Percentiles rank a stretch among this genome's conserved stretches.
These are phyloP conservation scores for Dendrocopos noguchii DNA, from an alignment of 2,113 vertebrate species.

Conservation along the genomic window DNA sequence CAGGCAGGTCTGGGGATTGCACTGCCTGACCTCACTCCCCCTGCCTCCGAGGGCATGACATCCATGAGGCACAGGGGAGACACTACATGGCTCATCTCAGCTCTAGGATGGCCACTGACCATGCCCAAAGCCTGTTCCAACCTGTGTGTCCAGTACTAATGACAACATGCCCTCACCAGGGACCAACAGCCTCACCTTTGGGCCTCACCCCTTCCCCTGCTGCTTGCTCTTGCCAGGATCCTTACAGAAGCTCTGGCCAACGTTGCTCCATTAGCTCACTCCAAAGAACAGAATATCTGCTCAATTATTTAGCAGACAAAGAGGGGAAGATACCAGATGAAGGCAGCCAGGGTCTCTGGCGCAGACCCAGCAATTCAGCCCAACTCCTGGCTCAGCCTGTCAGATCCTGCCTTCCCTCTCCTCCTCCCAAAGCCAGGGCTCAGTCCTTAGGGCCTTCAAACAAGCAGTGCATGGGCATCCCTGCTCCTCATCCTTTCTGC, in stretches of 20 bases:
- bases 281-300: conserved; percentile 25
- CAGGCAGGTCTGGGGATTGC: neutral
- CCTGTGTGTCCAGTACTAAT: neutral
- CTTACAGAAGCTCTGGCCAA: conserved; percentile 4
- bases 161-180: neutral
- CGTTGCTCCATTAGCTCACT: neutral
- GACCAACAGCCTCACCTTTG: neutral
- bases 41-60: neutral
- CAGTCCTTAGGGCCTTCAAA: neutral
- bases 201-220: neutral
- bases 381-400: neutral
- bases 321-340: neutral
- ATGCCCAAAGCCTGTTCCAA: neutral
- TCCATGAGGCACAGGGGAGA: neutral
- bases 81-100: neutral
- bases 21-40: accelerated
- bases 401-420: neutral
- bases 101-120: neutral
- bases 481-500: no score
- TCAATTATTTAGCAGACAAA: conserved; percentile 60
- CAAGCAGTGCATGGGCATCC: neutral
- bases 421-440: neutral
- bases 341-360: neutral
- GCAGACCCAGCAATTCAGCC: neutral
- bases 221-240: accelerated